A percentile compares a stretch with the other conserved stretches of the same genome.
These are phyloP conservation scores for Pygoscelis antarcticus DNA, from an alignment of 2,113 vertebrate species.

Conservation along the genomic window DNA sequence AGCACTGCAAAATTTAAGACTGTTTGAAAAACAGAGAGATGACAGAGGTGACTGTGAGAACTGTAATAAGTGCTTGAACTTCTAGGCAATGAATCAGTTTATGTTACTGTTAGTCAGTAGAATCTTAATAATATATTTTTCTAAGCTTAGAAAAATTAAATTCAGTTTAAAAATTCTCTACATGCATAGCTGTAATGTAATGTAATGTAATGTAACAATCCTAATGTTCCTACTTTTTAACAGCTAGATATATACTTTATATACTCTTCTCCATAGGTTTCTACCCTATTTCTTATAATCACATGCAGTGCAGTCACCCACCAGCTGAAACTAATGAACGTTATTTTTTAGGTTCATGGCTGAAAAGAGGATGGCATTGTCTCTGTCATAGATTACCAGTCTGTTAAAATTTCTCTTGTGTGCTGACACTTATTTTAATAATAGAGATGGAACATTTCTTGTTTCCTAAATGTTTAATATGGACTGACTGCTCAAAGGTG, in stretches of 20 bases:
- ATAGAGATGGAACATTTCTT: not conserved
- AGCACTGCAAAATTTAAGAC: not conserved
- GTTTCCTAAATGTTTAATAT: constrained; percentile 28
- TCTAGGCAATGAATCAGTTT: not conserved
- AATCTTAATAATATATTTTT: not conserved
- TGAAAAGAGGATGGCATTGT: not conserved
- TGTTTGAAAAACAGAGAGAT: not conserved
- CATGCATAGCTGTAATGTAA: not conserved
- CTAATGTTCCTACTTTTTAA: not conserved
- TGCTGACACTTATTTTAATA: not conserved
- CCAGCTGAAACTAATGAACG: not conserved
- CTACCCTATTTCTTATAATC: not conserved
- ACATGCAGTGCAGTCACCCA: not conserved
- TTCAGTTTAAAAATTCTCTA: not conserved
- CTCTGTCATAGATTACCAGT: not conserved
- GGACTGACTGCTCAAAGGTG: not conserved
- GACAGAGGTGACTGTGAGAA: not conserved
- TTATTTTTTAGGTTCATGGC: not conserved
- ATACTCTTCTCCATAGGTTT: not conserved
- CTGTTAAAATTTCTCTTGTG: not conserved
- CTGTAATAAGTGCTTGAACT: not conserved
- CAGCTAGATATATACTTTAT: not conserved
- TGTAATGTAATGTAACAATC: not conserved
- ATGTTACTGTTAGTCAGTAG: not conserved
- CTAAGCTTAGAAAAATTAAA: not conserved